A percentile compares a stretch with the other conserved stretches of the same genome.
Evolutionary conservation across 2,888 invertebrate species (phyloP).

Genomic region (Pseudanteris insignis): DNA sequence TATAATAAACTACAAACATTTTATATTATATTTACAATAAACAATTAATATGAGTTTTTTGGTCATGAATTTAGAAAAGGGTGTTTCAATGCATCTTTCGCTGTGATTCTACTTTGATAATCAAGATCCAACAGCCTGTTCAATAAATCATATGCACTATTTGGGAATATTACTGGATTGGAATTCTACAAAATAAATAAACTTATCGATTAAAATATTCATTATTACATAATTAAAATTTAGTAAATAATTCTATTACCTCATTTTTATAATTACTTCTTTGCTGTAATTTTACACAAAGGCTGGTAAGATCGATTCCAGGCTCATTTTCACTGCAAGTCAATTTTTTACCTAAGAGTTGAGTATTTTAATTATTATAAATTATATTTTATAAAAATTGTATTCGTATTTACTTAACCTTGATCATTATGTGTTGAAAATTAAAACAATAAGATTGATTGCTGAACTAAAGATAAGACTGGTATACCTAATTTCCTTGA

Average conservation of each 20-base stretch:
- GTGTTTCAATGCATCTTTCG: constrained; percentile 79
- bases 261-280: constrained; percentile 50
- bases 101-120: constrained; percentile 78
- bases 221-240: too few species aligned
- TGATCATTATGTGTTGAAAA: too few species aligned
- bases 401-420: too few species aligned
- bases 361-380: too few species aligned
- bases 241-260: too few species aligned
- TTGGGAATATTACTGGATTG: constrained; percentile 69
- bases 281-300: constrained; percentile 60
- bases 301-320: constrained; percentile 65
- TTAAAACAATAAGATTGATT: too few species aligned
- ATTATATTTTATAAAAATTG: too few species aligned
- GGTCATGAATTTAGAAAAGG: constrained; percentile 71
- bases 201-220: too few species aligned
- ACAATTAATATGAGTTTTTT: constrained; percentile 27
- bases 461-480: too few species aligned
- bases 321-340: constrained; percentile 68
- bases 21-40: too few species aligned
- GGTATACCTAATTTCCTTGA: constrained; percentile 76
- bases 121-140: constrained; percentile 79
- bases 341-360: constrained; percentile 69
- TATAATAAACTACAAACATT: too few species aligned
- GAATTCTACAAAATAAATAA: too few species aligned
- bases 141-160: constrained; percentile 79